Percentiles rank a stretch among this genome's conserved stretches.
Conservation (phyloP, 2,888 invertebrate genomes). For the Prenolepis imparis region DNA sequence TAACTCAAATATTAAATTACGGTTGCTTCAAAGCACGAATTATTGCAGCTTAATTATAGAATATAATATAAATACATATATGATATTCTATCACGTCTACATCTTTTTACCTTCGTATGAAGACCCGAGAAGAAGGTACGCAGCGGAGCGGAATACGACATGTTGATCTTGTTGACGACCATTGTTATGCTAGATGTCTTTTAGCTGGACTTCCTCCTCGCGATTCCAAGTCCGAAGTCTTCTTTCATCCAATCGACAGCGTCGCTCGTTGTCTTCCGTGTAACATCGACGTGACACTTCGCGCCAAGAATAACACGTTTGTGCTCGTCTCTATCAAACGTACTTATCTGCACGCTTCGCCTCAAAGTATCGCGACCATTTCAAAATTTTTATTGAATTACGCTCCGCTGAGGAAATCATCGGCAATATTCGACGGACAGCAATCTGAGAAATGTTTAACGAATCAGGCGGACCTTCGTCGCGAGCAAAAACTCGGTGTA, state of each 20-base stretch:
- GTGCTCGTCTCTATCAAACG: slow-evolving; percentile 5
- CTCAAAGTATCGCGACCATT: not conserved
- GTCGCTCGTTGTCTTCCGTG: not conserved
- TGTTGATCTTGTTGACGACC: slow-evolving; percentile 85
- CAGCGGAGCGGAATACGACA: slow-evolving; percentile 83
- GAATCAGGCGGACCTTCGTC: not conserved
- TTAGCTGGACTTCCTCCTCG: slow-evolving; percentile 8
- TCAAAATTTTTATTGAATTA: not conserved
- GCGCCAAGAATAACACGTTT: slow-evolving; percentile 13
- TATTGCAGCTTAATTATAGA: not conserved
- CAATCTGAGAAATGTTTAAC: not conserved
- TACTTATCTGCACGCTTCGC: slow-evolving; percentile 34
- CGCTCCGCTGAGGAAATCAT: not conserved
- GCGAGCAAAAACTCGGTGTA: not conserved
- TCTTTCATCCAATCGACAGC: slow-evolving; percentile 20
- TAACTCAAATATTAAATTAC: not conserved
- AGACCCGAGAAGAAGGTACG: slow-evolving; percentile 83
- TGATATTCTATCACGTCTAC: not conserved
- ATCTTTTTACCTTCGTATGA: slow-evolving; percentile 80
- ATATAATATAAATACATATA: not conserved
- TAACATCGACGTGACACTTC: slow-evolving; percentile 18
- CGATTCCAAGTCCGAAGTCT: slow-evolving; percentile 19
- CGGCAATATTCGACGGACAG: not conserved
- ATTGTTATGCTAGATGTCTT: slow-evolving; percentile 80
- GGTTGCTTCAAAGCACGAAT: not conserved